These are phyloP conservation scores for Lepeophtheirus nordmannii DNA, from an alignment of 2,888 invertebrate species.

Conservation along the genomic window DNA sequence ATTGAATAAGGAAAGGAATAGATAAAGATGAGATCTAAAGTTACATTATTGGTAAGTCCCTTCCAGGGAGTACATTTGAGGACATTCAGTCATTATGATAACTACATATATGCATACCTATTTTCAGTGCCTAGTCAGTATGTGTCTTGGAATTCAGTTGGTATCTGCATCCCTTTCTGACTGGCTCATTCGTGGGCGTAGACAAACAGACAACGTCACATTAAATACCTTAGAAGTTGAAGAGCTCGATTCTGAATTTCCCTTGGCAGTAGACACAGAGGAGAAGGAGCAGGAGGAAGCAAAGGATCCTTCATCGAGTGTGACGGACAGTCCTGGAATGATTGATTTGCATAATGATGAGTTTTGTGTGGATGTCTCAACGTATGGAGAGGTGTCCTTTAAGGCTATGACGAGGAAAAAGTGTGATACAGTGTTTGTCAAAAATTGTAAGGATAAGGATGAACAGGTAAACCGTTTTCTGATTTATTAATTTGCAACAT, in stretches of 20 bases:
- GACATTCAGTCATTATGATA: neutral
- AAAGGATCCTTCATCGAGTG: neutral
- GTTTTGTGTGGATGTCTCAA: slow-evolving; percentile 24
- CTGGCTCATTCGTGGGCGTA: slow-evolving; percentile 4
- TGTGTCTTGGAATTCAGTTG: neutral
- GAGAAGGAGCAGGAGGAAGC: neutral
- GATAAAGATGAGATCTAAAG: too few relatives aligned
- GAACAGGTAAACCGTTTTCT: slow-evolving; percentile 5
- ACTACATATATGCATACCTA: neutral
- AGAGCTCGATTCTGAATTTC: neutral
- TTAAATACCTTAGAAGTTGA: neutral
- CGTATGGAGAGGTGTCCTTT: slow-evolving; percentile 16
- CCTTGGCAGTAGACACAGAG: neutral
- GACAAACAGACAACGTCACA: neutral
- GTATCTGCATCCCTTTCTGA: neutral
- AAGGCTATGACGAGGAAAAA: slow-evolving; percentile 3
- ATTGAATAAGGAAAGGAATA: neutral
- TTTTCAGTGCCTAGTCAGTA: neutral
- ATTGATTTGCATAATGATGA: slow-evolving; percentile 18
- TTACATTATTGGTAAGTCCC: too few relatives aligned
- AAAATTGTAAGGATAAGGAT: slow-evolving; percentile 20
- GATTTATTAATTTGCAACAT: too few relatives aligned
- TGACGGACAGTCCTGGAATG: neutral
- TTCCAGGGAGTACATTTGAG: too few relatives aligned
- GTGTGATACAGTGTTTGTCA: slow-evolving; percentile 21